Percentiles rank a stretch among this genome's conserved stretches.
These are phyloP conservation scores for Leuctra nigra DNA, from an alignment of 2,888 invertebrate genomes.

Conservation along the genomic window DNA sequence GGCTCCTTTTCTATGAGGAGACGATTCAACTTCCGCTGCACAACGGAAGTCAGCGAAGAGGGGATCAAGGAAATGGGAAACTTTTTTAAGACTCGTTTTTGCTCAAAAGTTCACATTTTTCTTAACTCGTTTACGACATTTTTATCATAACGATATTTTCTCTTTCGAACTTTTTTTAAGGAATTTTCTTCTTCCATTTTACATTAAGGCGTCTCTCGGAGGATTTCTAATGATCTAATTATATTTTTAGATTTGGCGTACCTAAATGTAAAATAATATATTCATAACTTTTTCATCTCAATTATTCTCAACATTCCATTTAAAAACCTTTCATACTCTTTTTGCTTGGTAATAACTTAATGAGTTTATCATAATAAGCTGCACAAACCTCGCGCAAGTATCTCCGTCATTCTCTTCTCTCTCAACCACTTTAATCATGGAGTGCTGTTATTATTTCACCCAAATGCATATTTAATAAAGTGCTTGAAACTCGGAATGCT, in stretches of 20 bases:
- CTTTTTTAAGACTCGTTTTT: constrained; percentile 12
- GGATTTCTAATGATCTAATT: constrained; percentile 17
- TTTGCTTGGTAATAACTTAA: constrained; percentile 5
- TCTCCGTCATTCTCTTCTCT: no score
- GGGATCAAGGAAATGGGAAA: constrained; percentile 14
- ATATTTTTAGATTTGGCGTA: constrained; percentile 12
- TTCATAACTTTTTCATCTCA: constrained; percentile 14
- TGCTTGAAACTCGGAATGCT: no score
- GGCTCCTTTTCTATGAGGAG: constrained; percentile 11
- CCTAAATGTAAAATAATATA: constrained; percentile 14
- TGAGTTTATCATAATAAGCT: constrained; percentile 6
- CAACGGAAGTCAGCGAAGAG: background rate
- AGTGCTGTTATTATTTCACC: background rate
- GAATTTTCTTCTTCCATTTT: constrained; percentile 9
- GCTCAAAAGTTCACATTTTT: constrained; percentile 14
- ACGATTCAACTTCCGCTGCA: constrained; percentile 10
- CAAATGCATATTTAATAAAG: background rate
- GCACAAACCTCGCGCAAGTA: background rate
- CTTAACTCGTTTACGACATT: constrained; percentile 16
- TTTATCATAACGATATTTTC: constrained; percentile 17
- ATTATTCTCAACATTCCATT: constrained; percentile 7
- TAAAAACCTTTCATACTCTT: constrained; percentile 9
- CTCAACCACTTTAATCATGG: background rate
- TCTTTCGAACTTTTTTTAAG: constrained; percentile 3
- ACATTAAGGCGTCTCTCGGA: constrained; percentile 8